Percentiles rank a stretch among this genome's conserved stretches.
Conservation (phyloP, 2,113 vertebrate species). For the Lathamus discolor region DNA sequence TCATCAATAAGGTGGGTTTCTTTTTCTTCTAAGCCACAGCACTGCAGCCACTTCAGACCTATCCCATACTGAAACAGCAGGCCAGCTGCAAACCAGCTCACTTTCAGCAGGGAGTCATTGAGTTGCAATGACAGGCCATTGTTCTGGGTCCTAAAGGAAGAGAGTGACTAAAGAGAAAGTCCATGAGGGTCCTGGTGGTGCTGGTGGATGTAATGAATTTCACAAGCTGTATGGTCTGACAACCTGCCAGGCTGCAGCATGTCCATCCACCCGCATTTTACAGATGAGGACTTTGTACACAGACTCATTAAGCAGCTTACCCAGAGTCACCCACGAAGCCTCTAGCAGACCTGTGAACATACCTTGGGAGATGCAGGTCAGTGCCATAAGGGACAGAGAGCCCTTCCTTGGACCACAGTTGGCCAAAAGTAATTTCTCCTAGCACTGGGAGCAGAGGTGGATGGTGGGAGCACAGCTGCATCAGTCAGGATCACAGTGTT, state of each 20-base stretch:
- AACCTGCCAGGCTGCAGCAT: not conserved
- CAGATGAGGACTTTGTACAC: not conserved
- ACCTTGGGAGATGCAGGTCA: not conserved
- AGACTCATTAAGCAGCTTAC: not conserved
- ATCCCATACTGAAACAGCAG: not conserved
- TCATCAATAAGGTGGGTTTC: not conserved
- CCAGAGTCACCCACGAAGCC: not conserved
- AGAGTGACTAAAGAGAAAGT: not conserved
- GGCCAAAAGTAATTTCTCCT: not conserved
- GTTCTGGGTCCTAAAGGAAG: not conserved
- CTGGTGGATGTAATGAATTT: fast-evolving
- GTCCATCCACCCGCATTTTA: not conserved
- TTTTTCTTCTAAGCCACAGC: not conserved
- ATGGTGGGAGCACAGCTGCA: not conserved
- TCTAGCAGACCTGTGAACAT: not conserved
- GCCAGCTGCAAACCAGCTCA: not conserved
- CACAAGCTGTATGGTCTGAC: not conserved
- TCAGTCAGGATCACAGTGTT: fast-evolving
- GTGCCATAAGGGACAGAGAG: not conserved
- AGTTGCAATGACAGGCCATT: not conserved
- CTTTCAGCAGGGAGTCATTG: not conserved
- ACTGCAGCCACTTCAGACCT: fast-evolving
- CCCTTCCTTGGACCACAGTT: fast-evolving
- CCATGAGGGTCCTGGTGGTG: fast-evolving
- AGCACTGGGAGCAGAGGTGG: not conserved